These are phyloP conservation scores for Drosophila truncata DNA, from an alignment of 1,140 invertebrate species.

Conservation along the genomic window DNA sequence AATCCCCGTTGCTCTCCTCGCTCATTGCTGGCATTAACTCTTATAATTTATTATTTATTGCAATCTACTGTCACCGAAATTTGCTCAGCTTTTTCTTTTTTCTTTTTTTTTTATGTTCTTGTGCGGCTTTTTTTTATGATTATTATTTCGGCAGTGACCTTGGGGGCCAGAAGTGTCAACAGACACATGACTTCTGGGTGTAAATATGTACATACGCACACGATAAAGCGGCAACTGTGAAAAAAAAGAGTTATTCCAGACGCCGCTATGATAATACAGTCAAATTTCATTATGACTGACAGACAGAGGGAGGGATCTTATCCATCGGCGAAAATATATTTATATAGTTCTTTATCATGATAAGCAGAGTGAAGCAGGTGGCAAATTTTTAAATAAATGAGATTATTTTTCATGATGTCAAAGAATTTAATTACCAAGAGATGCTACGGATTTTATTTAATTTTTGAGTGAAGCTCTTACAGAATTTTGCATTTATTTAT, in stretches of 20 bases:
- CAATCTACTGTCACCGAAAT: constrained; percentile 69
- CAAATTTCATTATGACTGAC: constrained; percentile 53
- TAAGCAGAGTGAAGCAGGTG: constrained; percentile 10
- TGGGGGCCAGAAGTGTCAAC: constrained; percentile 58
- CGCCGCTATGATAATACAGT: constrained; percentile 52
- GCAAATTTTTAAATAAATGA: background rate
- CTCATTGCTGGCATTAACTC: constrained; percentile 68
- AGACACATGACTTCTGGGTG: constrained; percentile 43
- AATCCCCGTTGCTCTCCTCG: constrained; percentile 25
- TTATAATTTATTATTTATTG: constrained; percentile 79
- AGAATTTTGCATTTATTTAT: no score
- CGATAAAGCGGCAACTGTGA: constrained; percentile 40
- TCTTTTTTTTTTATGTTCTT: constrained; percentile 37
- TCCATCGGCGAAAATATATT: constrained; percentile 12
- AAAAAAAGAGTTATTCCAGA: constrained; percentile 52
- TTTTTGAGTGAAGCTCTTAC: background rate
- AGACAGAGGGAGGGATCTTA: constrained; percentile 8
- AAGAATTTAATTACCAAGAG: constrained; percentile 1
- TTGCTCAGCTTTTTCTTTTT: constrained; percentile 52
- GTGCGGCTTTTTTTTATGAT: constrained; percentile 46
- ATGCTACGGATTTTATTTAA: background rate
- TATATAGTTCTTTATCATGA: constrained; percentile 14
- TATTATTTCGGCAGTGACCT: constrained; percentile 59
- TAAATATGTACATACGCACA: constrained; percentile 20
- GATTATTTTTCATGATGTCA: constrained; percentile 9